Evolutionary conservation across 2,113 vertebrate genomes (phyloP).

Genomic region (Protobothrops flavoviridis): DNA sequence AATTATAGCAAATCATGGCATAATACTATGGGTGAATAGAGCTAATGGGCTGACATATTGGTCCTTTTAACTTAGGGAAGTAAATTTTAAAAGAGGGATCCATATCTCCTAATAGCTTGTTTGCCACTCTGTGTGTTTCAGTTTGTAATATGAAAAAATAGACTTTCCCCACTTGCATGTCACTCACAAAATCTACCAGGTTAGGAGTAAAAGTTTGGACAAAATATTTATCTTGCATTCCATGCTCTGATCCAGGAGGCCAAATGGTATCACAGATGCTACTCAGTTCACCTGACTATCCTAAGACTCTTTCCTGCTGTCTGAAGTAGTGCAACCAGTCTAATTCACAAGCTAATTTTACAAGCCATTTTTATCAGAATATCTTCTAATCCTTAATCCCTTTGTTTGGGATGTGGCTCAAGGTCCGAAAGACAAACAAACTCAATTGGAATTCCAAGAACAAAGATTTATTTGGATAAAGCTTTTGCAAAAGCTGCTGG

Average conservation of each 20-base stretch:
- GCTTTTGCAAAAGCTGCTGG: too few species aligned
- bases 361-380: background rate
- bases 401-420: too few species aligned
- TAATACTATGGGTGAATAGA: background rate
- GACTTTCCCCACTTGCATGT: background rate
- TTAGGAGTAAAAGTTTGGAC: background rate
- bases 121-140: background rate
- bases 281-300: background rate
- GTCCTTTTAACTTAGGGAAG: background rate
- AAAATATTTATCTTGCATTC: background rate
- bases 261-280: background rate
- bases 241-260: background rate
- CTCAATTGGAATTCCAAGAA: too few species aligned
- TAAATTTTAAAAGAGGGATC: background rate
- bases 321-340: background rate
- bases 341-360: background rate
- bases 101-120: background rate
- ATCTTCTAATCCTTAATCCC: background rate
- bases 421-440: too few species aligned
- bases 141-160: background rate
- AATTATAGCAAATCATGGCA: background rate
- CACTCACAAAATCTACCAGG: background rate
- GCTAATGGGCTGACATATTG: background rate
- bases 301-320: background rate
- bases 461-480: too few species aligned